Evolutionary conservation across 2,888 invertebrate genomes (phyloP).

Genomic region (Choreutis nemorana): DNA sequence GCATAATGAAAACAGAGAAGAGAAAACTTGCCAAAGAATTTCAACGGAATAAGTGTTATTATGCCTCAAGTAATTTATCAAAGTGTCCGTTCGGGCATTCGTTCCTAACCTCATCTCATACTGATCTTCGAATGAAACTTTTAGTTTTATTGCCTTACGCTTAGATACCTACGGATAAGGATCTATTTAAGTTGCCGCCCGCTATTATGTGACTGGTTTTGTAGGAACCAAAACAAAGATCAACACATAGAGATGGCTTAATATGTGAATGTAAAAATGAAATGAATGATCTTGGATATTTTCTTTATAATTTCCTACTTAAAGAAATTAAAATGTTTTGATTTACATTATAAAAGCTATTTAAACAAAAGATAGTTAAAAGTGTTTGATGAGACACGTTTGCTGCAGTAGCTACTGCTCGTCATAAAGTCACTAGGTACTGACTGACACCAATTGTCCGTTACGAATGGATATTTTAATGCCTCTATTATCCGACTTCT

Average conservation of each 20-base stretch:
- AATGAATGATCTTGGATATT: no score
- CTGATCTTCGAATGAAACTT: constrained; percentile 29
- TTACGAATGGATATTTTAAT: constrained; percentile 21
- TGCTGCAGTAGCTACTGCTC: background rate
- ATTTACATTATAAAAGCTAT: no score
- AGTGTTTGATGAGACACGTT: no score
- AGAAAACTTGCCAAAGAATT: constrained; percentile 24
- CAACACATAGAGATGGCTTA: no score
- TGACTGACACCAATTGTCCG: constrained; percentile 17
- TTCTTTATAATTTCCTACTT: no score
- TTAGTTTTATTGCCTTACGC: constrained; percentile 32
- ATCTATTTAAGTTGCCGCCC: constrained; percentile 37
- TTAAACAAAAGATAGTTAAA: no score
- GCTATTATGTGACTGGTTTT: no score
- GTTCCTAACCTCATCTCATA: constrained; percentile 16
- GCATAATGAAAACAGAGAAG: constrained; percentile 38
- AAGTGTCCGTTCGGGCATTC: constrained; percentile 31
- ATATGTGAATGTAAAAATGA: no score
- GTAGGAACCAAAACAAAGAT: no score
- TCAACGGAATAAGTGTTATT: constrained; percentile 43
- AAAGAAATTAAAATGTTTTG: no score
- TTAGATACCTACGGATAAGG: constrained; percentile 28
- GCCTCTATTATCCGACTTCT: no score
- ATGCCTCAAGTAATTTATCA: constrained; percentile 54
- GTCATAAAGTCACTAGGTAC: constrained; percentile 12